Evolutionary conservation across 2,113 vertebrate species (phyloP).

Genomic region (Tyto alba): DNA sequence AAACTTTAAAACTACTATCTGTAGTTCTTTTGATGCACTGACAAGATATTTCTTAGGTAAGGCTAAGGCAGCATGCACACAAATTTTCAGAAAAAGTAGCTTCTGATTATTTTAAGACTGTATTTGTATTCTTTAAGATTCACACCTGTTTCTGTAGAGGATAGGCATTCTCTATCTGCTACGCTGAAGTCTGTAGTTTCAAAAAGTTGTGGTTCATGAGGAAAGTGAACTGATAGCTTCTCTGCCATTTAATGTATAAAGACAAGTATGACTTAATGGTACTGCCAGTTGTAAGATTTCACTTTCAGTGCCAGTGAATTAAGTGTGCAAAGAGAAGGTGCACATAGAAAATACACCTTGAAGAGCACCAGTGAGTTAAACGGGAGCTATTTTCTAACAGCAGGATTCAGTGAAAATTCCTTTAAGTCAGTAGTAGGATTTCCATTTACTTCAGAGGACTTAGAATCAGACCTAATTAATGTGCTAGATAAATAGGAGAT

Average conservation of each 20-base stretch:
- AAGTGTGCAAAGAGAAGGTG: neutral
- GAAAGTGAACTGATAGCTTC: neutral
- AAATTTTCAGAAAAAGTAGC: neutral
- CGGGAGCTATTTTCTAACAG: neutral
- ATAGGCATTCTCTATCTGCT: neutral
- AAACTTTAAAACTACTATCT: neutral
- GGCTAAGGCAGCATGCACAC: neutral
- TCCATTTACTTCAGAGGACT: neutral
- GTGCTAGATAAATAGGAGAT: neutral
- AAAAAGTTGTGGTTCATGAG: neutral
- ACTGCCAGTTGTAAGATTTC: neutral
- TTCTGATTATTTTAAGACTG: neutral
- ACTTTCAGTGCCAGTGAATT: neutral
- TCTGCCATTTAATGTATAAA: neutral
- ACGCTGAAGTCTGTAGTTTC: neutral
- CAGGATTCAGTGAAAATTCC: neutral
- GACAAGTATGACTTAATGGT: neutral
- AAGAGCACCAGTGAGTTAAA: neutral
- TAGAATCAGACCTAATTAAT: neutral
- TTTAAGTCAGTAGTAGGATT: neutral
- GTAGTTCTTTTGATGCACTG: neutral
- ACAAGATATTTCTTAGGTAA: neutral
- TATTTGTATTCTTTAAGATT: neutral
- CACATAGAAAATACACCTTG: neutral
- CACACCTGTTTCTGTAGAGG: neutral